These are phyloP conservation scores for Coracias cyanogaster DNA, from an alignment of 2,797 vertebrate genomes.

Conservation along the genomic window DNA sequence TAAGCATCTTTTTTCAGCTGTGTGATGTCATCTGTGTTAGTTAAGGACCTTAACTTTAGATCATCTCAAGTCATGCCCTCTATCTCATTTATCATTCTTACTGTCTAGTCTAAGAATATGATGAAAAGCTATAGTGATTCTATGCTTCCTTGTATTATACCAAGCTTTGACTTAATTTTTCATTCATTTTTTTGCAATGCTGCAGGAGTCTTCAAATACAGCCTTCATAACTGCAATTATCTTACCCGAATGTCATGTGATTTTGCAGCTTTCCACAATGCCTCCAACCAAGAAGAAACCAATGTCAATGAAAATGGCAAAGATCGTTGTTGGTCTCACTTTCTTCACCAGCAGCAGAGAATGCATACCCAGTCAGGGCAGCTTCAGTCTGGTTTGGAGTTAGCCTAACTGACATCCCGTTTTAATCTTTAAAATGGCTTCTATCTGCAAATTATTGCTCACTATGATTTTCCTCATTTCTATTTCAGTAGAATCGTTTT, in stretches of 20 bases:
- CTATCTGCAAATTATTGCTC: background rate
- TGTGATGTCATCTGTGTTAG: constrained; percentile 58
- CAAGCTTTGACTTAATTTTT: background rate
- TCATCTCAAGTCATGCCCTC: constrained; percentile 28
- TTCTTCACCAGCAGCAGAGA: background rate
- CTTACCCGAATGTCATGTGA: background rate
- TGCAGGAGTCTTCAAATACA: background rate
- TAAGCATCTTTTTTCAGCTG: background rate
- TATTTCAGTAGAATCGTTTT: background rate
- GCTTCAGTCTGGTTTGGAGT: background rate
- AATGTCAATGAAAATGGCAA: background rate
- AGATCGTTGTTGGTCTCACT: background rate
- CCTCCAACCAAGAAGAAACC: background rate
- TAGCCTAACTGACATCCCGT: background rate
- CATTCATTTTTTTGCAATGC: background rate
- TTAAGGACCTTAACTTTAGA: constrained; percentile 34
- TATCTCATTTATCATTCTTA: constrained; percentile 40
- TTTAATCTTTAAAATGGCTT: background rate
- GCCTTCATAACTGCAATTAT: background rate
- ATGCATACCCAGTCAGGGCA: background rate
- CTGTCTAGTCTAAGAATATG: background rate
- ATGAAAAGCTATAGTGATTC: constrained; percentile 10
- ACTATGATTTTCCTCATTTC: background rate
- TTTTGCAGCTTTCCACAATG: background rate
- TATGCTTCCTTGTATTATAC: background rate